A percentile compares a stretch with the other conserved stretches of the same genome.
Evolutionary conservation across 2,888 invertebrate genomes (phyloP).

Genomic region (Drosophila suboccidentalis): DNA sequence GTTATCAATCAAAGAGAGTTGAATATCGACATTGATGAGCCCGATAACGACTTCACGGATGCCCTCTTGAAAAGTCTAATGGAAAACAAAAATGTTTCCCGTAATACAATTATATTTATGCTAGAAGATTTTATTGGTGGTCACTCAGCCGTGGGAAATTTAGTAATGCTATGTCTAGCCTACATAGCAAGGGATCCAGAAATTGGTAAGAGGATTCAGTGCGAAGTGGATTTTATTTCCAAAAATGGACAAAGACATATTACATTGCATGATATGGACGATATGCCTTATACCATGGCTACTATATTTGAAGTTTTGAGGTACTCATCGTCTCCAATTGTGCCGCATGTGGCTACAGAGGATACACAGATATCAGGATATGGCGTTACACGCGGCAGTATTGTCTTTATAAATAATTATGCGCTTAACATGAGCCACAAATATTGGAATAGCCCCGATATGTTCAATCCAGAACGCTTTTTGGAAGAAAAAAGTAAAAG

Average conservation of each 20-base stretch:
- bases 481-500: conserved; percentile 85
- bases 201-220: conserved; percentile 88
- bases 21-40: conserved; percentile 86
- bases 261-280: conserved; percentile 88
- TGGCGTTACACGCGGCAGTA: conserved; percentile 91
- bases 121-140: conserved; percentile 95
- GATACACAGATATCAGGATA: conserved; percentile 91
- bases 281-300: conserved; percentile 93
- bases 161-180: conserved; percentile 91
- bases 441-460: conserved; percentile 91
- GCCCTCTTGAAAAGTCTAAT: conserved; percentile 90
- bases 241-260: conserved; percentile 86
- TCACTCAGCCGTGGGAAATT: conserved; percentile 94
- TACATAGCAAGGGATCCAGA: conserved; percentile 89
- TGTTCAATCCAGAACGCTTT: conserved; percentile 92
- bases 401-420: conserved; percentile 94
- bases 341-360: conserved; percentile 94
- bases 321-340: conserved; percentile 94
- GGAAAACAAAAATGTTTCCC: conserved; percentile 88
- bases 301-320: conserved; percentile 92
- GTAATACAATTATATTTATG: conserved; percentile 93
- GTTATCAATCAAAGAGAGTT: conserved; percentile 88
- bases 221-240: conserved; percentile 89
- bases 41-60: conserved; percentile 92
- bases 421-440: conserved; percentile 90